Evolutionary conservation across 2,797 vertebrate genomes (phyloP).

Genomic region (Cottoperca gobio): DNA sequence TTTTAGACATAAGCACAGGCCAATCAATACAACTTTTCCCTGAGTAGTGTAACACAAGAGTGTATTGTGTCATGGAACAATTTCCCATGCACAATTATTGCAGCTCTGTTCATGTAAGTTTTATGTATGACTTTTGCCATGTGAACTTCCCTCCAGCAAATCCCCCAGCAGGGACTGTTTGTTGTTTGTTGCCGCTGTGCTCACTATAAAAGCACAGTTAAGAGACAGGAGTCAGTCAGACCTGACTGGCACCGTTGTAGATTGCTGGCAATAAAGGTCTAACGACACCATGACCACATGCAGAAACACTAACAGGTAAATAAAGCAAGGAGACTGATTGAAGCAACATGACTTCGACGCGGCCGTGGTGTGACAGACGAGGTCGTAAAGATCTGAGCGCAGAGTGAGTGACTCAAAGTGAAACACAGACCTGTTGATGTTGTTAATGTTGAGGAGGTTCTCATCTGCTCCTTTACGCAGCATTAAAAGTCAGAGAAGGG

Average conservation of each 20-base stretch:
- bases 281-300: conserved; percentile 57
- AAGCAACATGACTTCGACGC: conserved; percentile 75
- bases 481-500: conserved; percentile 41
- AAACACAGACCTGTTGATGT: conserved; percentile 66
- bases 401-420: conserved; percentile 46
- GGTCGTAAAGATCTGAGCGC: conserved; percentile 75
- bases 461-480: conserved; percentile 53
- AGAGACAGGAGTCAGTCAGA: conserved; percentile 50
- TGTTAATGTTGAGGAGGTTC: conserved; percentile 62
- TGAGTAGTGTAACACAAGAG: conserved; percentile 23
- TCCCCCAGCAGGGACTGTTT: conserved; percentile 15
- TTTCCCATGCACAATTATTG: conserved; percentile 34
- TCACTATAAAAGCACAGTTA: conserved; percentile 52
- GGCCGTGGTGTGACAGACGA: conserved; percentile 59
- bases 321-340: conserved; percentile 62
- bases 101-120: conserved; percentile 12
- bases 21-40: conserved; percentile 68
- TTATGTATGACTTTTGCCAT: conserved; percentile 33
- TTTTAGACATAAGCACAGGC: conserved; percentile 56
- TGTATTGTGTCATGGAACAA: conserved; percentile 56
- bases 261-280: conserved; percentile 75
- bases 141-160: not conserved
- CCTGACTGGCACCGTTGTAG: conserved; percentile 56
- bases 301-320: conserved; percentile 71
- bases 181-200: conserved; percentile 40